Evolutionary conservation across 2,797 vertebrate genomes (phyloP), one percentile per base, ranked within the genome.

Genomic region (Pitangus sulphuratus): DNA sequence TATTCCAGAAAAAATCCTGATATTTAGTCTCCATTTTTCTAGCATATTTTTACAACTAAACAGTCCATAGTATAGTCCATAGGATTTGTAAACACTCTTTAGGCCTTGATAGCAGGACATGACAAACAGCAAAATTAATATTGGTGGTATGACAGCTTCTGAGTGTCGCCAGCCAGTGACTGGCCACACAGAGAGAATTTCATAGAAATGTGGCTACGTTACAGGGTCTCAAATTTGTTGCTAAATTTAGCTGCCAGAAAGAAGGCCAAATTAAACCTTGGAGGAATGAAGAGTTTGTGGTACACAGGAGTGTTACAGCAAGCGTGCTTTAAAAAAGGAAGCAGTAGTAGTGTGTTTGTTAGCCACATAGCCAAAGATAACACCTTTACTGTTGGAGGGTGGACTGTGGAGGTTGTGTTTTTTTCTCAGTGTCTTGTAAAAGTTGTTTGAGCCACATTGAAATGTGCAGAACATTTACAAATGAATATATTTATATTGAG

Each of bases 281-380:
- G 28, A 44, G 11, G 10, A 65, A 3, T 8, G 15, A 62, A 48
- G 45, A n/a, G 12, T 40, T 81, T 84, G 15, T 0, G 0, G 17
- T 44, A 37, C 3, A 8, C 2, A 26, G 14, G 26, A 81, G 50
- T 12, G 40, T 53, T 78, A 45, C 86, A 53, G 9, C 39, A 54
- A 75, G 19, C 0, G 0, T 45, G 8, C 15, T 81, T 64, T 28
- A 26, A n/a, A 35, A 15, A 19, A 61, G 10, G 30, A 77, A 77
- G n/a, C 7, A 24, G n/a, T 24, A 28, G 16, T 60, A 53, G 40
- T 2, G 5, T 26, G n/a, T n/a, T 44, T 48, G 10, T 64, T 57
- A 40, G 47, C 5, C 35, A 18, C 9, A 1, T 8, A 12, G 33
- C n/a, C 51, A 35, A 25, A 2, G 6, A 14, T 18, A 66, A n/a